Conservation (phyloP, 2,888 invertebrate genomes). For the Tyria jacobaeae region DNA sequence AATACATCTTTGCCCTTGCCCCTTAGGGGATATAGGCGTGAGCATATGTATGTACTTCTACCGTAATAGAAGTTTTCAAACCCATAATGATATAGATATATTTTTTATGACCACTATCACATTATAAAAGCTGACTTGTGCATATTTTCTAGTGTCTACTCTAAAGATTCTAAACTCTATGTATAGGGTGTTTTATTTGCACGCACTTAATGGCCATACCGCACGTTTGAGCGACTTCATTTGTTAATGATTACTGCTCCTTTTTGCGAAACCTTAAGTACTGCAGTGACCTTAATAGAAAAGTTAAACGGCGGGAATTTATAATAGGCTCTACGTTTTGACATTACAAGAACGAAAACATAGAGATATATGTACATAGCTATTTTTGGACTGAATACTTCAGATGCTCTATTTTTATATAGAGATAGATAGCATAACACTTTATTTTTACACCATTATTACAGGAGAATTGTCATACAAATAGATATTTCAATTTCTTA, state of each 20-base stretch:
- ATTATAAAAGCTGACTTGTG: neutral
- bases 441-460: no score
- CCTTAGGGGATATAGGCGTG: no score
- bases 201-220: slow-evolving; percentile 10
- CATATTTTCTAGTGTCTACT: neutral
- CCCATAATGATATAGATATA: neutral
- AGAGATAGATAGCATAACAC: no score
- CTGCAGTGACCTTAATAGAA: slow-evolving; percentile 77
- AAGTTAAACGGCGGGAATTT: neutral
- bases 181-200: slow-evolving; percentile 2
- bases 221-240: slow-evolving; percentile 14
- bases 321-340: neutral
- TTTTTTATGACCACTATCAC: neutral
- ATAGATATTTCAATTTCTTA: no score
- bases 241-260: slow-evolving; percentile 8
- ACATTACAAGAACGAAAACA: neutral
- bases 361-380: neutral
- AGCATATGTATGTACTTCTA: no score
- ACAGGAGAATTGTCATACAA: no score
- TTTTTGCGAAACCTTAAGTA: slow-evolving; percentile 2
- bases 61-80: no score
- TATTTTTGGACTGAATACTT: neutral
- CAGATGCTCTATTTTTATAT: neutral
- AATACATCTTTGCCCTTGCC: no score
- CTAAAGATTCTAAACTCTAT: neutral